Evolutionary conservation across 2,888 invertebrate genomes (phyloP).

Genomic region (Schizaphis graminum): DNA sequence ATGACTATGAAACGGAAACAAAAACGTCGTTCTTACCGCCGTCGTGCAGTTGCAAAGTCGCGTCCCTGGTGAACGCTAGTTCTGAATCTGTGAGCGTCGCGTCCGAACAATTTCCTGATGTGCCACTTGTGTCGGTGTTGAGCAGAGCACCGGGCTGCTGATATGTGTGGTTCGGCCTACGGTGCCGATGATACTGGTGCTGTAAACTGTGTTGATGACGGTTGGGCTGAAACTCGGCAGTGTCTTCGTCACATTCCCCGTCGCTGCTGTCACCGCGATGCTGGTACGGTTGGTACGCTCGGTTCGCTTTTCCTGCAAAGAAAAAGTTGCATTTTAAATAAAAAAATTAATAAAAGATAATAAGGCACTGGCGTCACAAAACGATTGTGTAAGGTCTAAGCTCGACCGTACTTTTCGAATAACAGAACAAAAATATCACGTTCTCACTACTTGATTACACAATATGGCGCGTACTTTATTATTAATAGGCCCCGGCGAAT

Average conservation of each 20-base stretch:
- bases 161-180: constrained; percentile 74
- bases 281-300: constrained; percentile 63
- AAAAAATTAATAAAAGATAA: not conserved
- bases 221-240: constrained; percentile 81
- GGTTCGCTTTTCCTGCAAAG: constrained; percentile 60
- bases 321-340: not conserved
- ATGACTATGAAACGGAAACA: not conserved
- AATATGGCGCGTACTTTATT: not conserved
- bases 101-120: constrained; percentile 88
- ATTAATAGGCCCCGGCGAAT: not conserved
- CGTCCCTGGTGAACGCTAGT: constrained; percentile 84
- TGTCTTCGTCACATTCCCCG: constrained; percentile 66
- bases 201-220: constrained; percentile 84
- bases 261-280: constrained; percentile 64
- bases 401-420: not conserved
- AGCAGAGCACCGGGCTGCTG: constrained; percentile 76
- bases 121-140: constrained; percentile 79
- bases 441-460: not conserved
- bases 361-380: not conserved
- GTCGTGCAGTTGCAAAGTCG: constrained; percentile 86
- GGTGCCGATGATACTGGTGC: constrained; percentile 75
- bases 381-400: not conserved
- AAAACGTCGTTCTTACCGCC: constrained; percentile 72
- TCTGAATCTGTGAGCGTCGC: constrained; percentile 88
- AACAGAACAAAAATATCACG: not conserved